Base-by-base conservation (phyloP, 37 sponge, comb jelly and placozoan genomes). In the Halichondria panicea region DNA sequence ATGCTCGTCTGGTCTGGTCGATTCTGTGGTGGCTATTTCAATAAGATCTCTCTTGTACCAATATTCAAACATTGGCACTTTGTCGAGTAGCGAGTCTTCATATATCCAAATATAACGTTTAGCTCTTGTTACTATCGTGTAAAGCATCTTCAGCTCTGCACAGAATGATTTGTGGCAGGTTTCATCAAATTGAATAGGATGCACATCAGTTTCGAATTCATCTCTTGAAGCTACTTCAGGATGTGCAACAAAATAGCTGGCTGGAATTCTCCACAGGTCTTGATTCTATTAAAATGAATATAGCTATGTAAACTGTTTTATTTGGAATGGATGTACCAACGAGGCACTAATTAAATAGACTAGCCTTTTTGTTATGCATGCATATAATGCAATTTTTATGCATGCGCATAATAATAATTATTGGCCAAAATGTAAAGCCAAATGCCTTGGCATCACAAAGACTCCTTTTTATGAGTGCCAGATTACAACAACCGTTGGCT, bases 111-210 rank as follows among this genome's bases (percentile, higher is more conserved):
- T 58, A 25, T 84, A 84, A 25, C 57, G 18, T 37, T 78, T 78
- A 3, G 89, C 81, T 46, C 93, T 65, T 15, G 93, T 92, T 4
- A 92, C 57, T 0, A 82, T 88, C 22, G 93, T 92, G 74, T 92
- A 92, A 0, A 92, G 68, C 22, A 67, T 50, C 77, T 92, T 92
- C 28, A 92, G 81, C 45, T 92, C 93, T 24, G 81, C 45, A 75
- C 40, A 57, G 4, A 92, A 67, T 0, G 57, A 55, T 18, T 83
- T 83, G 84, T 92, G 80, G 31, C 40, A 30, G 13, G 34, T 40
- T 39, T 72, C 59, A 45, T 83, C 66, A 78, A 87, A 83, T 27
- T 78, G 54, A 40, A 82, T 39, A 25, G 76, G 71, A 25, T 75
- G 75, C 2, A 57, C 4, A 4, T 72, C 42, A n/a, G n/a, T n/a